Conservation (phyloP, 2,888 invertebrate genomes). For the Chesias legatella region DNA sequence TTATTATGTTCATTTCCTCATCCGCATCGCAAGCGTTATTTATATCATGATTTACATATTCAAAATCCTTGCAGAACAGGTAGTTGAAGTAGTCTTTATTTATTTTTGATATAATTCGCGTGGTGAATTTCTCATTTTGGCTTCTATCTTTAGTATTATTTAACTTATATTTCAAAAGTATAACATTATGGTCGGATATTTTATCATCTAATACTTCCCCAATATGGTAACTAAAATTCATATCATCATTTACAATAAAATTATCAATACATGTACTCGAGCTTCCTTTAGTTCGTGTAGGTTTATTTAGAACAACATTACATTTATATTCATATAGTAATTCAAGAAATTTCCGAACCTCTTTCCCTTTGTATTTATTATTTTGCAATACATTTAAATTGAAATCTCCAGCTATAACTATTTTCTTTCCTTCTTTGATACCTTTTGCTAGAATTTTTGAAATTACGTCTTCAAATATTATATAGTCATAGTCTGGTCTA, state of each 20-base stretch:
- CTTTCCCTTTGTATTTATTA: neutral
- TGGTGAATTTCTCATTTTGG: neutral
- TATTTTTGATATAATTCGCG: neutral
- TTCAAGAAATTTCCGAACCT: neutral
- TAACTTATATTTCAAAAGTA: neutral
- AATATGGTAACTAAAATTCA: neutral
- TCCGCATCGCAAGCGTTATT: neutral
- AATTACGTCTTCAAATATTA: constrained; percentile 3
- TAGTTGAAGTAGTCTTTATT: constrained; percentile 2
- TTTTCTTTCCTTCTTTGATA: neutral
- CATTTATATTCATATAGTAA: constrained; percentile 1
- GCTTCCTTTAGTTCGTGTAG: neutral
- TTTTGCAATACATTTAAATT: constrained; percentile 1
- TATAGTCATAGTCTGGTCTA: constrained; percentile 2
- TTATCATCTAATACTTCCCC: neutral
- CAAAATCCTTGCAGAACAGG: neutral
- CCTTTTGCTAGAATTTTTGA: neutral
- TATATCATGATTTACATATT: neutral
- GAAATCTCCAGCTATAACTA: constrained; percentile 3
- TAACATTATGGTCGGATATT: constrained; percentile 4
- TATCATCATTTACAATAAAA: constrained; percentile 1
- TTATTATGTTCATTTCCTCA: constrained; percentile 1
- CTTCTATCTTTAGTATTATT: neutral
- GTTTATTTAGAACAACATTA: neutral
- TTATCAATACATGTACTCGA: constrained; percentile 3